phyloP scores from a whole-genome alignment of 2,113 vertebrate species.

The Pelmatolapia mariae region DNA sequence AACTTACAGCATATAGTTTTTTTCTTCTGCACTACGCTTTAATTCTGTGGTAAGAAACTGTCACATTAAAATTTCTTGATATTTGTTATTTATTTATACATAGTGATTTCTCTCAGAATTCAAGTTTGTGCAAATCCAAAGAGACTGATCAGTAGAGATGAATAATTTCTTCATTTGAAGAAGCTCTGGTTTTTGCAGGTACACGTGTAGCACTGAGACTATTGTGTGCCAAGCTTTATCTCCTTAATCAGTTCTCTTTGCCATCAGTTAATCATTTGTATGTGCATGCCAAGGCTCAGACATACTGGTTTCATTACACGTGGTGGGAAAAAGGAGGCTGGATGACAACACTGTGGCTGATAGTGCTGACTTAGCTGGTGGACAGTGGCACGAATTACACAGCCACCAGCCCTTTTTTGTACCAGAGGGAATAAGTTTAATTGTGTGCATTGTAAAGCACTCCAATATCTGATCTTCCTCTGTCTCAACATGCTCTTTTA shows the following conservation, averaged over 20 bases:
- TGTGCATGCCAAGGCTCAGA: conserved; percentile 57
- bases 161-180: conserved; percentile 49
- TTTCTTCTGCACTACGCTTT: not conserved
- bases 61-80: not conserved
- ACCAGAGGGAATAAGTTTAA: not conserved
- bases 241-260: conserved; percentile 63
- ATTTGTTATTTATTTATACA: not conserved
- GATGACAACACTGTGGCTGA: conserved; percentile 30
- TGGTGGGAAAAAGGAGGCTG: conserved; percentile 44
- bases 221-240: conserved; percentile 65
- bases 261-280: conserved; percentile 64
- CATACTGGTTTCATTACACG: conserved; percentile 50
- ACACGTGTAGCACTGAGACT: conserved; percentile 28
- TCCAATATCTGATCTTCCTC: conserved; percentile 29
- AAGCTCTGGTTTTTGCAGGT: conserved; percentile 49
- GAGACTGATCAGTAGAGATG: not conserved
- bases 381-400: conserved; percentile 30
- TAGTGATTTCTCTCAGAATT: not conserved
- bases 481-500: conserved; percentile 21
- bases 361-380: conserved; percentile 29
- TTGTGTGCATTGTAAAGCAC: not conserved
- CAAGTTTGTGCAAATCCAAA: not conserved
- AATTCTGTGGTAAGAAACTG: not conserved
- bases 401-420: not conserved
- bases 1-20: not conserved